Conservation (phyloP, 2,888 invertebrate genomes). For the Caenorhabditis japonica region DNA sequence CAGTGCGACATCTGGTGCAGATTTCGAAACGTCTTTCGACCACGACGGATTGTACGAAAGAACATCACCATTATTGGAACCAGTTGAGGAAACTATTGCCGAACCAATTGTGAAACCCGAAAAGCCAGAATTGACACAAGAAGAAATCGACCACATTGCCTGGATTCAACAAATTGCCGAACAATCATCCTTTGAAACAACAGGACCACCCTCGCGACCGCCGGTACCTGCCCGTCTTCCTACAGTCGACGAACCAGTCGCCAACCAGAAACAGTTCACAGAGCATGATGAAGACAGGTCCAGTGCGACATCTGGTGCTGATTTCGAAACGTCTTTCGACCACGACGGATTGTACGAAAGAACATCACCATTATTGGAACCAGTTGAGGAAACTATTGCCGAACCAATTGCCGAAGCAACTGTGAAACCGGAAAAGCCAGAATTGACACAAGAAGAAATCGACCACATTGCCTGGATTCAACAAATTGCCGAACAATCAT, state of each 20-base stretch:
- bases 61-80: no score
- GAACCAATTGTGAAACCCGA: slow-evolving; percentile 10
- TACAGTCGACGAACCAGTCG: slow-evolving; percentile 7
- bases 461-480: slow-evolving; percentile 40
- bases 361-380: neutral
- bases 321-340: slow-evolving; percentile 25
- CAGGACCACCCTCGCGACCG: slow-evolving; percentile 10
- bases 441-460: slow-evolving; percentile 23
- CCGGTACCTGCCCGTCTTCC: slow-evolving; percentile 4
- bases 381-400: slow-evolving; percentile 2
- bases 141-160: slow-evolving; percentile 41
- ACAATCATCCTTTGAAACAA: slow-evolving; percentile 20
- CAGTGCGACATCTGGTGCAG: slow-evolving; percentile 2
- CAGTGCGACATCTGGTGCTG: slow-evolving; percentile 51
- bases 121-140: slow-evolving; percentile 28
- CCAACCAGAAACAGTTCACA: neutral
- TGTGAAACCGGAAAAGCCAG: slow-evolving; percentile 2
- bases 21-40: slow-evolving; percentile 21
- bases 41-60: neutral
- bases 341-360: slow-evolving; percentile 1
- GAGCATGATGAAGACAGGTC: slow-evolving; percentile 21
- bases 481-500: slow-evolving; percentile 23
- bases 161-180: slow-evolving; percentile 30
- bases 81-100: neutral
- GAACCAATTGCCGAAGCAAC: slow-evolving; percentile 4